Conservation (phyloP, 1,140 invertebrate species). For the Drosophila nigrodunni region DNA sequence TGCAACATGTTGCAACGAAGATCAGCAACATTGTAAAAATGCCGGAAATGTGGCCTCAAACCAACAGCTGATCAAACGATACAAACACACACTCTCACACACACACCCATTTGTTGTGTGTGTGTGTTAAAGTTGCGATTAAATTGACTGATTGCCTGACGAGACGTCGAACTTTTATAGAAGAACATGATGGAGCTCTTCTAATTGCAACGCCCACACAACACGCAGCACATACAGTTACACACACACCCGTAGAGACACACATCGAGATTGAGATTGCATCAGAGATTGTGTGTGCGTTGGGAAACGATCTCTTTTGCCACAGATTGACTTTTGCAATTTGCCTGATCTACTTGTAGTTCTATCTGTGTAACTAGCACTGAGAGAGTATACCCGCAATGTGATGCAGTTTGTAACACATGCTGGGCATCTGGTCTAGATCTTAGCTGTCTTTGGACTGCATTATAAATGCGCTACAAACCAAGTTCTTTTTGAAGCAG, state of each 20-base stretch:
- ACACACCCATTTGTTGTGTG: neutral
- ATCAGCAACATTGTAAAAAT: constrained; percentile 42
- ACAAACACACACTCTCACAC: constrained; percentile 3
- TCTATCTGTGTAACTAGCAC: neutral
- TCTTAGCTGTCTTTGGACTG: neutral
- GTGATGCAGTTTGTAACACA: constrained; percentile 11
- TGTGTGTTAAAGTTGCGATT: constrained; percentile 42
- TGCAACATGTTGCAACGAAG: constrained; percentile 57
- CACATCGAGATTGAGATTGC: constrained; percentile 58
- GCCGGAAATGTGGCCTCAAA: constrained; percentile 70
- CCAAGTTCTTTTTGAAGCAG: neutral
- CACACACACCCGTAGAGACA: neutral
- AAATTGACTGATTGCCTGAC: constrained; percentile 65
- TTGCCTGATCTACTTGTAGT: constrained; percentile 62
- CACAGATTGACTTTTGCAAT: constrained; percentile 72
- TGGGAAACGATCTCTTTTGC: constrained; percentile 33
- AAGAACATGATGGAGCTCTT: constrained; percentile 72
- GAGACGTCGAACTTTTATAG: constrained; percentile 55
- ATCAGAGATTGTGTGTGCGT: constrained; percentile 50
- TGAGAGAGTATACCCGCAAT: neutral
- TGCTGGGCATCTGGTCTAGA: constrained; percentile 6
- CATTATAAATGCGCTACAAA: neutral
- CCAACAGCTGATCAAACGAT: constrained; percentile 45
- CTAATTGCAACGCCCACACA: constrained; percentile 82
- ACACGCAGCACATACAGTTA: constrained; percentile 25